phyloP scores from a whole-genome alignment of 2,113 vertebrate species.

The Cacatua alba region DNA sequence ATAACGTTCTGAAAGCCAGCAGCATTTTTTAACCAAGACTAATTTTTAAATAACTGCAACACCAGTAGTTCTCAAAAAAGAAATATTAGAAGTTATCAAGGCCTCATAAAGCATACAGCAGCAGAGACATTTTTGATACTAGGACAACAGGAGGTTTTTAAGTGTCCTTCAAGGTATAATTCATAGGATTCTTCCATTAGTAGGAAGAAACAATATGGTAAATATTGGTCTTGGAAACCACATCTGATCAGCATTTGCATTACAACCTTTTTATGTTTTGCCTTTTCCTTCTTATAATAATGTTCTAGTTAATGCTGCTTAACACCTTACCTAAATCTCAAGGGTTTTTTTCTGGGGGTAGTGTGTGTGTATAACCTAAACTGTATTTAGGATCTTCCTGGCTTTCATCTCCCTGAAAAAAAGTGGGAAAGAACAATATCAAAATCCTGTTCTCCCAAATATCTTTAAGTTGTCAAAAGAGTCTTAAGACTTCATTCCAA shows the following conservation, averaged over 20 bases:
- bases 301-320: not conserved
- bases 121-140: not conserved
- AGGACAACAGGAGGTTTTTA: not conserved
- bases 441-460: not conserved
- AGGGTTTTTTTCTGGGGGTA: accelerated
- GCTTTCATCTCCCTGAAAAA: not conserved
- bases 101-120: not conserved
- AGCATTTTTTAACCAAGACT: not conserved
- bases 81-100: not conserved
- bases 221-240: not conserved
- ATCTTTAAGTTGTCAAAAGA: not conserved
- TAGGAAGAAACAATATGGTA: not conserved
- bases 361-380: not conserved
- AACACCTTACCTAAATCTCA: not conserved
- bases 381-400: not conserved
- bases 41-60: not conserved
- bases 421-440: not conserved
- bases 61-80: not conserved
- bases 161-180: not conserved
- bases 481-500: not conserved
- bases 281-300: not conserved
- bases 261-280: not conserved
- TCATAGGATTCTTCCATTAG: not conserved
- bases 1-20: not conserved
- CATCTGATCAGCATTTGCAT: not conserved